A percentile compares a stretch with the other conserved stretches of the same genome.
These are phyloP conservation scores for Eristalinus sepulchralis DNA, from an alignment of 2,888 invertebrate genomes.

Conservation along the genomic window DNA sequence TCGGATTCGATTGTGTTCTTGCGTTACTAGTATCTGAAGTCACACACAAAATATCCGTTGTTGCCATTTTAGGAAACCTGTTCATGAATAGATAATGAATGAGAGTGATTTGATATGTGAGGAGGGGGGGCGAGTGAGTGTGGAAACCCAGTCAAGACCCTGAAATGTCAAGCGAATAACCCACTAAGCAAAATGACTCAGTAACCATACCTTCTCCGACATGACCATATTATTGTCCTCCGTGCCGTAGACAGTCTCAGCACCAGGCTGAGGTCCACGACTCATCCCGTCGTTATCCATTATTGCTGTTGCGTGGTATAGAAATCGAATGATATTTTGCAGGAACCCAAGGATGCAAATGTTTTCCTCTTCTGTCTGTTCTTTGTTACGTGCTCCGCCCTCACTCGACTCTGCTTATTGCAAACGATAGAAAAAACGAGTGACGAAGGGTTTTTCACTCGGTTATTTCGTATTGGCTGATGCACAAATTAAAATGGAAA, in stretches of 20 bases:
- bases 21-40: slow-evolving; percentile 17
- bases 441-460: background rate
- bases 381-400: slow-evolving; percentile 59
- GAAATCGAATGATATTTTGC: slow-evolving; percentile 53
- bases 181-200: slow-evolving; percentile 43
- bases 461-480: slow-evolving; percentile 3
- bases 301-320: slow-evolving; percentile 70
- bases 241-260: slow-evolving; percentile 95
- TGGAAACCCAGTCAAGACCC: slow-evolving; percentile 47
- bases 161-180: slow-evolving; percentile 52
- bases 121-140: background rate
- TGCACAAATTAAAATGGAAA: slow-evolving; percentile 53
- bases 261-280: slow-evolving; percentile 82
- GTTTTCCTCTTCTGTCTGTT: slow-evolving; percentile 40
- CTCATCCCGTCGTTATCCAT: slow-evolving; percentile 80
- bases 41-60: slow-evolving; percentile 27
- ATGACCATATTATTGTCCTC: slow-evolving; percentile 97
- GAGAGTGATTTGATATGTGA: slow-evolving; percentile 34
- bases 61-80: slow-evolving; percentile 57
- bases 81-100: slow-evolving; percentile 62
- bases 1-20: background rate
- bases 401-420: slow-evolving; percentile 18
- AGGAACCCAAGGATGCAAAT: slow-evolving; percentile 67
- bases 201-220: slow-evolving; percentile 90
- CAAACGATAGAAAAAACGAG: background rate